Conservation (phyloP, 2,797 vertebrate species). For the Centropyge bicolor region DNA sequence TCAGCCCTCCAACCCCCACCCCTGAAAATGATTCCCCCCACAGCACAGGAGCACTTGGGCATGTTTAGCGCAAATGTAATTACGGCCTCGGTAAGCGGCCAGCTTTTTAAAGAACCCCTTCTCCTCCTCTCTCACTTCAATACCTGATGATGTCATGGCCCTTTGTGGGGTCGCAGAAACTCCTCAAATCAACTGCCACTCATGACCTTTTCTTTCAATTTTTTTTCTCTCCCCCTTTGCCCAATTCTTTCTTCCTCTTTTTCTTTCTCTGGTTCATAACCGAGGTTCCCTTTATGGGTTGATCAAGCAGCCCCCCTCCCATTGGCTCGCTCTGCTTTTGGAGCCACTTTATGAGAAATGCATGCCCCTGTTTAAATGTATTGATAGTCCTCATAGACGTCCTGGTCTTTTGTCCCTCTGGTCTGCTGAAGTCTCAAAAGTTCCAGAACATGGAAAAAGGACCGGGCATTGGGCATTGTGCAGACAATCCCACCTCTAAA, state of each 20-base stretch:
- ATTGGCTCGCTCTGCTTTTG: conserved; percentile 80
- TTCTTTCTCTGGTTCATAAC: conserved; percentile 85
- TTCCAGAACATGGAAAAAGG: conserved; percentile 74
- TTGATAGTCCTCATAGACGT: conserved; percentile 79
- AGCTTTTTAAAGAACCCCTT: conserved; percentile 90
- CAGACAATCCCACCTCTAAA: conserved; percentile 68
- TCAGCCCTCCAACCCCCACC: conserved; percentile 80
- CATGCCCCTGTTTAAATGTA: conserved; percentile 82
- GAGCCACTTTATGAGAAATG: conserved; percentile 84
- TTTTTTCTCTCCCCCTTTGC: conserved; percentile 79
- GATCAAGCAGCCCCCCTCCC: conserved; percentile 80
- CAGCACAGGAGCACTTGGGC: conserved; percentile 91
- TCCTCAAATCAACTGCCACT: conserved; percentile 90
- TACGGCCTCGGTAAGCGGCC: conserved; percentile 92
- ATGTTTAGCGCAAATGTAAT: conserved; percentile 96
- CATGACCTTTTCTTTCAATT: conserved; percentile 84
- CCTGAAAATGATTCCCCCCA: conserved; percentile 87
- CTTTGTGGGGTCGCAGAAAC: conserved; percentile 89
- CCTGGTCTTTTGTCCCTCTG: conserved; percentile 74
- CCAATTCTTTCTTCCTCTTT: conserved; percentile 81
- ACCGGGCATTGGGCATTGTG: conserved; percentile 67
- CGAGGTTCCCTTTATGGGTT: conserved; percentile 84
- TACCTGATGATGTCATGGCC: conserved; percentile 93
- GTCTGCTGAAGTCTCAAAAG: conserved; percentile 74
- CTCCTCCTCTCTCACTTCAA: conserved; percentile 89